Conservation (phyloP, 2,888 invertebrate genomes). For the Calameuta pallipes region DNA sequence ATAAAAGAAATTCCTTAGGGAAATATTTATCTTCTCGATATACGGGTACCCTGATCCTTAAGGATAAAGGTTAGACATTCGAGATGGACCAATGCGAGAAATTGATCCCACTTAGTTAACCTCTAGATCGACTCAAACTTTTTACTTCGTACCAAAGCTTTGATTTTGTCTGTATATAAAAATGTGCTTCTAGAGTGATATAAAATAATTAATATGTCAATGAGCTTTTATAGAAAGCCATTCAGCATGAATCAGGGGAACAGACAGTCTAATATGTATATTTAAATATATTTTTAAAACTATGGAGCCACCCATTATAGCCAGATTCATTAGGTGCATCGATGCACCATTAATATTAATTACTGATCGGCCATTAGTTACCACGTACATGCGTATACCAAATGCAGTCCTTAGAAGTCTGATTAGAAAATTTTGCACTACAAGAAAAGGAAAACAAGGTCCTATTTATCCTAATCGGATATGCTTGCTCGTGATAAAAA, state of each 20-base stretch:
- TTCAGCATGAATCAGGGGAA: no score
- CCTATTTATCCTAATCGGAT: not conserved
- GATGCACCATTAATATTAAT: no score
- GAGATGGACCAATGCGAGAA: not conserved
- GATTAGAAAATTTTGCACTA: constrained; percentile 18
- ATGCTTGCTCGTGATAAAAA: not conserved
- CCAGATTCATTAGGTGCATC: no score
- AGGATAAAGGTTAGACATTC: not conserved
- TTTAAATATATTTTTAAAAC: not conserved
- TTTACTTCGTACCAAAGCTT: not conserved
- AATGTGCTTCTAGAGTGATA: no score
- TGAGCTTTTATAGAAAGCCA: no score
- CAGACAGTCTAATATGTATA: not conserved
- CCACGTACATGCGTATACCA: no score
- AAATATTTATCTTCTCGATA: not conserved
- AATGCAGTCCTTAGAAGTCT: constrained; percentile 19
- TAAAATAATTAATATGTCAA: no score
- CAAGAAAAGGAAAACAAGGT: constrained; percentile 12
- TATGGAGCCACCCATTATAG: no score
- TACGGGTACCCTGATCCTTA: not conserved
- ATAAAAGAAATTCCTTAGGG: not conserved
- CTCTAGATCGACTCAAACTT: not conserved
- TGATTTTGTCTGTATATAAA: not conserved
- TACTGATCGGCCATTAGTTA: no score
- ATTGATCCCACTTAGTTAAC: not conserved